Evolutionary conservation across 1,140 invertebrate genomes (phyloP), one percentile per base, ranked within the genome.

Genomic region (Teleopsis dalmanni): DNA sequence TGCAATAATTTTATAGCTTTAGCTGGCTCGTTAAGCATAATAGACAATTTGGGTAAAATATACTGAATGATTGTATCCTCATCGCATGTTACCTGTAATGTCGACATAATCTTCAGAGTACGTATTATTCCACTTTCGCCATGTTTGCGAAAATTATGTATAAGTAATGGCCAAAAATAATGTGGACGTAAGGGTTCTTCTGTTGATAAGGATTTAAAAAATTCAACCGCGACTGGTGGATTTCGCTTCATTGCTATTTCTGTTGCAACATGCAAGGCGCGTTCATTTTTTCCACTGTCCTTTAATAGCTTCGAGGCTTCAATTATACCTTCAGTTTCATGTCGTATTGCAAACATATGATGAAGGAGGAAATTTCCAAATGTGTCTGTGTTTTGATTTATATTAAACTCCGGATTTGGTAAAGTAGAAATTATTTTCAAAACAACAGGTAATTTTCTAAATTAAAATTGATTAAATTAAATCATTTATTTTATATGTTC

Each of bases 31-130:
- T 47, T 48, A 4, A 72, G 50, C 18, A 64, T 65, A 35, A 75
- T 62, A 31, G 46, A 57, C 0, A 67, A 47, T 26, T 57, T 46
- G 1, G 73, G 74, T 25, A 76, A 52, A 16, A 76, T 55, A 50
- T 73, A 76, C 18, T 58, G 14, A 1, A 54, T 26, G 11, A 78
- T 47, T 1, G 76, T 78, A 10, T 69, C 62, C 21, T 55, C 48
- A 57, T 78, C 74, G 11, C 71, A 54, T 19, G 64, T 54, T 3
- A 77, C 65, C 3, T 62, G 51, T 21, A 72, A 55, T 3, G 66
- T 45, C 13, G 59, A 36, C 72, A 76, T 77, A 21, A 62, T 58
- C 10, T 56, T 47, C 0, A 79, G 18, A 3, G 71, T 33, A 1
- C 43, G 56, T 1, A 70, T 37, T 25, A 70, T 42, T 0, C 62